phyloP scores from a whole-genome alignment of 1,140 invertebrate species.

The Eupristina koningsbergeri region DNA sequence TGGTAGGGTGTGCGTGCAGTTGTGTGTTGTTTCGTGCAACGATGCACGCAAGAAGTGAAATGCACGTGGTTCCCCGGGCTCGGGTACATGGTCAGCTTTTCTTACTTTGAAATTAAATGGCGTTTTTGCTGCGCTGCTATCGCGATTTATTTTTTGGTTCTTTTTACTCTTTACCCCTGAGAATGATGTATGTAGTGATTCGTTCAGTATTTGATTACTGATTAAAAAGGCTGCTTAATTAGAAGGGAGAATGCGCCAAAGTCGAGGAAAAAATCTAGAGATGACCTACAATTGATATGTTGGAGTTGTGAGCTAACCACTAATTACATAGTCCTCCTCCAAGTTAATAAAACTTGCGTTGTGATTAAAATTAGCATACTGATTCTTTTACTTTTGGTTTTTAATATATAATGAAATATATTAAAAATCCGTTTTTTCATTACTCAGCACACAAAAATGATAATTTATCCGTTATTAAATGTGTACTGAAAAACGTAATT shows the following conservation, averaged over 20 bases:
- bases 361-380: neutral
- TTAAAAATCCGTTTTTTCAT: too few relatives aligned
- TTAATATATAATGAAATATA: neutral
- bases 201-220: neutral
- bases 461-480: too few relatives aligned
- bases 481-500: too few relatives aligned
- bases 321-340: neutral
- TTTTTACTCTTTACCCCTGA: neutral
- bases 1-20: neutral
- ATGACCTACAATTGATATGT: constrained; percentile 39
- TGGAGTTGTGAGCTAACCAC: neutral
- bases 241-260: neutral
- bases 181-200: constrained; percentile 3
- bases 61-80: constrained; percentile 26
- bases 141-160: neutral
- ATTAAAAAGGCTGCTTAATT: constrained; percentile 33
- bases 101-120: constrained; percentile 22
- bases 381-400: neutral
- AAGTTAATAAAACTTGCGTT: constrained; percentile 5
- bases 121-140: neutral
- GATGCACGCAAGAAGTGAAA: constrained; percentile 41
- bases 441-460: too few relatives aligned
- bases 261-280: neutral
- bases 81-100: constrained; percentile 5
- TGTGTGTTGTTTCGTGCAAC: neutral